Base-by-base conservation (phyloP, 2,888 invertebrate species). In the Mesodorylaimus sp. region DNA sequence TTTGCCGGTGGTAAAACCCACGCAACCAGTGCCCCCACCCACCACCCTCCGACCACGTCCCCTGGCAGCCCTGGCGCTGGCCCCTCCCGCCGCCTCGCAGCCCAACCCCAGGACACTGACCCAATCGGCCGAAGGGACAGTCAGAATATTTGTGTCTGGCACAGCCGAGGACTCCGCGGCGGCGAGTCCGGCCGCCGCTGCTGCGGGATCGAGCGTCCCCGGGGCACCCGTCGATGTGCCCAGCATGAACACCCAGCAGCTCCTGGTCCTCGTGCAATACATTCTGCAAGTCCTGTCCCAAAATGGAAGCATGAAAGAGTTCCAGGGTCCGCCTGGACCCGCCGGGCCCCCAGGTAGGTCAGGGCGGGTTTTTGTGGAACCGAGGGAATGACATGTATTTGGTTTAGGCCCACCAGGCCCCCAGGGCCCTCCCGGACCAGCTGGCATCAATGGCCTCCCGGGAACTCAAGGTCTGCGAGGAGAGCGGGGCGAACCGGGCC, bases 241-340 rank as follows among this genome's bases (percentile, higher is more conserved):
- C 5, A 23, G 47, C 42, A n/a, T 49, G 45, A 29, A 46, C n/a
- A 47, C 49, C 10, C 27, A 46, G 13, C 49, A 49, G 29, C 24
- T 49, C 3, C 21, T 49, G 3, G n/a, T 49, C n/a, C n/a, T 49
- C n/a, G 47, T 49, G 16, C 26, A 49, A 27, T 49, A 47, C 45
- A 49, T 49, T 32, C 47, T 49, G 16, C 43, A 49, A 7, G 49
- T 47, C 24, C n/a, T 49, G 28, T 25, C 47, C 32, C 45, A 49
- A 47, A 45, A 46, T 3, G 49, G 38, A 16, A 7, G 19, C 5
- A 23, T 47, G 3, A 36, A 7, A 3, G 49, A 49, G n/a, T 23
- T 49, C 3, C 45, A 23, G 16, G 38, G 36, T 23, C 47, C 47
- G 10, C 32, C 47, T 5, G 47, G 47, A 3, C 36, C 36, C 23